Conservation (phyloP, 2,113 vertebrate species). For the Mobula birostris region DNA sequence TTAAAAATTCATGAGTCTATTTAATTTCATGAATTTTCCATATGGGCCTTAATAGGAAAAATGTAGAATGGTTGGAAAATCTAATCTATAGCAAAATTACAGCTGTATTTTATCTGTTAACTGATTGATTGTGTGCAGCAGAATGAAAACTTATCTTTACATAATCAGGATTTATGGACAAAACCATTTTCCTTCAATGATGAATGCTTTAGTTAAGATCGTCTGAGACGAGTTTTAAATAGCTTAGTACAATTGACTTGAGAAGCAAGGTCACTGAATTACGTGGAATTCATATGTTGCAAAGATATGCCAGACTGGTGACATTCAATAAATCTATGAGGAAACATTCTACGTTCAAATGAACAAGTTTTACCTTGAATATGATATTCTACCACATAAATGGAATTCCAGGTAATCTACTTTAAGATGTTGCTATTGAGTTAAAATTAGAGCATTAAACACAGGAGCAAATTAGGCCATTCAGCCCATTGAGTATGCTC, state of each 20-base stretch:
- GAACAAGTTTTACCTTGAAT: not conserved
- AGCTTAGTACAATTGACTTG: not conserved
- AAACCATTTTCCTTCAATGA: not conserved
- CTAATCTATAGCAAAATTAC: not conserved
- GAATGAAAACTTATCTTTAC: not conserved
- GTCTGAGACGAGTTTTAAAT: not conserved
- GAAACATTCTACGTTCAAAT: not conserved
- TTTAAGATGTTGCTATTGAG: not conserved
- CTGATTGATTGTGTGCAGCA: not conserved
- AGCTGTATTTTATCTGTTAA: not conserved
- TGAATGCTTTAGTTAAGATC: not conserved
- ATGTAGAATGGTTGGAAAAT: not conserved
- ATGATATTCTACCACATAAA: not conserved
- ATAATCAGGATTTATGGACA: conserved; percentile 17
- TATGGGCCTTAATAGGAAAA: not conserved
- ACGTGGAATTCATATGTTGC: not conserved
- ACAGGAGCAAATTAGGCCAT: too few relatives aligned
- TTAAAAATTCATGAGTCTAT: not conserved
- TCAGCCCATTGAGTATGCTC: too few relatives aligned
- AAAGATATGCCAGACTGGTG: not conserved
- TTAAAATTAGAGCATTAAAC: not conserved
- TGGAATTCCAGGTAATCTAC: not conserved
- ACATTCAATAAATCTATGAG: conserved; percentile 11
- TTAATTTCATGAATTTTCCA: not conserved
- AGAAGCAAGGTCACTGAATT: not conserved